phyloP scores from a whole-genome alignment of 2,797 vertebrate genomes.

The Nyctalus aviator region DNA sequence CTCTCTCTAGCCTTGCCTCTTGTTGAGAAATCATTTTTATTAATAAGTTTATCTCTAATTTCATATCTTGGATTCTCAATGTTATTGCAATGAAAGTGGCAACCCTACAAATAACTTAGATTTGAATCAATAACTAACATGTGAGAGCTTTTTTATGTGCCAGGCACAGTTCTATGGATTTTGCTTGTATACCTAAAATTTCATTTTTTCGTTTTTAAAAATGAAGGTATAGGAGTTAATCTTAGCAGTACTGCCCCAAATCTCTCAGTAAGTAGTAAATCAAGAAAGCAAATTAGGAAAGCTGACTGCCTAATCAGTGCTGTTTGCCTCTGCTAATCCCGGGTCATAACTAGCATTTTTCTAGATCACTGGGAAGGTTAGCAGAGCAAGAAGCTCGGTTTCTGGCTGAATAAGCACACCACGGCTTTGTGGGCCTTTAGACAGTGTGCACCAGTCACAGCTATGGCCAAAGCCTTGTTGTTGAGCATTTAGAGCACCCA shows the following conservation, averaged over 20 bases:
- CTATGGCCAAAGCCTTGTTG: background rate
- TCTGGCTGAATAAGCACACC: no score
- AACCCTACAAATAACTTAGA: background rate
- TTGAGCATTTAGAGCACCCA: background rate
- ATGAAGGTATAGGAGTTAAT: background rate
- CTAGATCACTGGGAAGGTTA: fast-evolving
- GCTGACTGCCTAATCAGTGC: background rate
- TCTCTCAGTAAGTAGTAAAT: background rate
- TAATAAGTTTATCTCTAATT: constrained; percentile 12
- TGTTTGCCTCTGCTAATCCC: background rate
- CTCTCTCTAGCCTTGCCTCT: background rate
- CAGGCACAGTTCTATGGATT: background rate
- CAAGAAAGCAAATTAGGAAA: background rate
- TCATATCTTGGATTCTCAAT: background rate
- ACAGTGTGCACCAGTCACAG: background rate
- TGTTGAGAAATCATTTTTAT: constrained; percentile 18
- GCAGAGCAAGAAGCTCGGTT: background rate
- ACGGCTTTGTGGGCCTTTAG: background rate
- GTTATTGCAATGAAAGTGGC: background rate
- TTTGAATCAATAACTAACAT: background rate
- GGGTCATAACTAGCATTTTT: background rate
- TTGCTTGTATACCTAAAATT: background rate
- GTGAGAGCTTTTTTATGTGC: background rate
- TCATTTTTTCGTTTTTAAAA: background rate
- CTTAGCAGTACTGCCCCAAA: background rate